phyloP scores from a whole-genome alignment of 2,113 vertebrate genomes.

The Hucho hucho region DNA sequence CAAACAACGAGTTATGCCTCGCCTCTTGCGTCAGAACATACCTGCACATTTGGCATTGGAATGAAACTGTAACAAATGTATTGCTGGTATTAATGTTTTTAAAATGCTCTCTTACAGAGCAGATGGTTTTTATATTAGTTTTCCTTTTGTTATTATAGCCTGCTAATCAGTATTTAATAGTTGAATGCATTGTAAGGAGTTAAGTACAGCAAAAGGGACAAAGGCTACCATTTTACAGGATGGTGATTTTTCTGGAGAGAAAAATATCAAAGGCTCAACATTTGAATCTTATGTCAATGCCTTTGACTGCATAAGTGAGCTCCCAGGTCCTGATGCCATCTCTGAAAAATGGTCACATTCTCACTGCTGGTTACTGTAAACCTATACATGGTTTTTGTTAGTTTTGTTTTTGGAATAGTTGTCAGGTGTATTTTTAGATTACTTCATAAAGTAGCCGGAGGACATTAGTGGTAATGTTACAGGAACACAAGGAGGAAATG shows the following conservation, averaged over 20 bases:
- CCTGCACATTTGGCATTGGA: conserved; percentile 26
- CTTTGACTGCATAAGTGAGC: conserved; percentile 12
- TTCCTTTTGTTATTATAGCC: conserved; percentile 53
- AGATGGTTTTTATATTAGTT: conserved; percentile 34
- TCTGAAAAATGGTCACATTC: conserved; percentile 51
- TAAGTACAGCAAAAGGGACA: conserved; percentile 57
- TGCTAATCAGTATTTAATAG: conserved; percentile 76
- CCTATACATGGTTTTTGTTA: conserved; percentile 30
- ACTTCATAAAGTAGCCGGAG: conserved; percentile 33
- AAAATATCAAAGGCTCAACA: conserved; percentile 5
- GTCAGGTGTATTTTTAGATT: conserved; percentile 46
- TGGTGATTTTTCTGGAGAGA: conserved; percentile 11
- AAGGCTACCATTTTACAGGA: conserved; percentile 50
- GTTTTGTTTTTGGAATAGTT: conserved; percentile 30
- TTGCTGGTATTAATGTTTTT: conserved; percentile 49
- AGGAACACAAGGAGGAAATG: conserved; percentile 24
- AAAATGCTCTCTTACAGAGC: conserved; percentile 45
- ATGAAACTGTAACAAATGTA: conserved; percentile 36
- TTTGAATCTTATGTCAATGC: neutral
- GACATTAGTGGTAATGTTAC: conserved; percentile 48
- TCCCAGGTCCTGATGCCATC: conserved; percentile 20
- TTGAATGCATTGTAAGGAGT: conserved; percentile 64
- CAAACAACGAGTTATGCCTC: conserved; percentile 32
- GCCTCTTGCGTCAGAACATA: neutral
- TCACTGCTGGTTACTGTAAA: conserved; percentile 50